Evolutionary conservation across 2,888 invertebrate species (phyloP).

Genomic region (Myathropa florea): DNA sequence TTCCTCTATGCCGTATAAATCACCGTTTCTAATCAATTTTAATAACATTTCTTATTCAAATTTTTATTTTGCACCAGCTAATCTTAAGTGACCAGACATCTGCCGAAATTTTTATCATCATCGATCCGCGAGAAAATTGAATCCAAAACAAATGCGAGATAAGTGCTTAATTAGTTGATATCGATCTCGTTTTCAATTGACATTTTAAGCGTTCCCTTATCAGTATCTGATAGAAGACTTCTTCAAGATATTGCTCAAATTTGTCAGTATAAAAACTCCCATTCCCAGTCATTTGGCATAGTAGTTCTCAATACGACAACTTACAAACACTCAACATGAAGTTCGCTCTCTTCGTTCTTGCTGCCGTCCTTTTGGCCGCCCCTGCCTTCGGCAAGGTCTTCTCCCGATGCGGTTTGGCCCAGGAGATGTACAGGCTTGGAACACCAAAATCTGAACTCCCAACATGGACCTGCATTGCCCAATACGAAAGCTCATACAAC

Average conservation of each 20-base stretch:
- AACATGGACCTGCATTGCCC: constrained; percentile 77
- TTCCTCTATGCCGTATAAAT: no score
- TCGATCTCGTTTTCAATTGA: not conserved
- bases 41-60: no score
- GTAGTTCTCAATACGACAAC: constrained; percentile 3
- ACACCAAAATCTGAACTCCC: constrained; percentile 76
- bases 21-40: no score
- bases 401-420: constrained; percentile 76
- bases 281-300: not conserved
- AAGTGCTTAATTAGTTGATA: not conserved
- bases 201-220: not conserved
- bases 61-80: no score
- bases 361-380: constrained; percentile 66
- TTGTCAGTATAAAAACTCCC: not conserved
- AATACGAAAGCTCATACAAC: constrained; percentile 79
- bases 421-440: constrained; percentile 77
- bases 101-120: not conserved
- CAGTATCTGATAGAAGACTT: not conserved
- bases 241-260: no score
- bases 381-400: constrained; percentile 73
- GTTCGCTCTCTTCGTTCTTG: constrained; percentile 30
- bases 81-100: not conserved
- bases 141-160: not conserved
- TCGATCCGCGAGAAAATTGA: not conserved
- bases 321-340: constrained; percentile 22